Evolutionary conservation across 2,113 vertebrate genomes (phyloP).

Genomic region (Probosciger aterrimus): DNA sequence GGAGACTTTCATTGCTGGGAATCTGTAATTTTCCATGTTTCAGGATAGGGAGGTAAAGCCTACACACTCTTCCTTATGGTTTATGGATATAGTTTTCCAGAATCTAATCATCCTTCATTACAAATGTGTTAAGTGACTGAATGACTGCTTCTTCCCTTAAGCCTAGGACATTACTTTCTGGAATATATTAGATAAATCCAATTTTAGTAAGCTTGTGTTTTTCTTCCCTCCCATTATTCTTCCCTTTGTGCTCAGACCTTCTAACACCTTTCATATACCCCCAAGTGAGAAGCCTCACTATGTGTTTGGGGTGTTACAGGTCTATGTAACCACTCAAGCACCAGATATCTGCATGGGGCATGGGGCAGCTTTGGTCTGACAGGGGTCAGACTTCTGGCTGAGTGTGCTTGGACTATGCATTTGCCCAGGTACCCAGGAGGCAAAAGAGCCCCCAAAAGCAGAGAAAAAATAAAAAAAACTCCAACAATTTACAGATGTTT

Average conservation of each 20-base stretch:
- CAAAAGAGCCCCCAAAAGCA: not conserved
- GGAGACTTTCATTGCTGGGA: not conserved
- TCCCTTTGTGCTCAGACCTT: not conserved
- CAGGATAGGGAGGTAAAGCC: not conserved
- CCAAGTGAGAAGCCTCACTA: not conserved
- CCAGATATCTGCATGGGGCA: accelerated
- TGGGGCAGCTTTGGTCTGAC: not conserved
- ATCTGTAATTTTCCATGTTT: not conserved
- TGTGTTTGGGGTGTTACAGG: accelerated
- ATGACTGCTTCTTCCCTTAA: not conserved
- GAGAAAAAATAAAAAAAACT: not conserved
- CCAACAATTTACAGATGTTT: not conserved
- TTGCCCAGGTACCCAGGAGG: not conserved
- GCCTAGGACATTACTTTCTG: not conserved
- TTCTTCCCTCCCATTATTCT: not conserved
- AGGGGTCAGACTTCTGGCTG: not conserved
- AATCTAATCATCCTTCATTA: not conserved
- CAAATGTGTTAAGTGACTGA: not conserved
- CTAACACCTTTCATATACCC: not conserved
- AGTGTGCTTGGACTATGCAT: not conserved
- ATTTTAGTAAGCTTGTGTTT: not conserved
- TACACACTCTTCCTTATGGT: not conserved
- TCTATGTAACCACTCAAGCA: not conserved
- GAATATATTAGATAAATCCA: not conserved
- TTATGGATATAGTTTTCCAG: not conserved